Conservation (phyloP, 2,888 invertebrate species). For the Bellardia pandia region DNA sequence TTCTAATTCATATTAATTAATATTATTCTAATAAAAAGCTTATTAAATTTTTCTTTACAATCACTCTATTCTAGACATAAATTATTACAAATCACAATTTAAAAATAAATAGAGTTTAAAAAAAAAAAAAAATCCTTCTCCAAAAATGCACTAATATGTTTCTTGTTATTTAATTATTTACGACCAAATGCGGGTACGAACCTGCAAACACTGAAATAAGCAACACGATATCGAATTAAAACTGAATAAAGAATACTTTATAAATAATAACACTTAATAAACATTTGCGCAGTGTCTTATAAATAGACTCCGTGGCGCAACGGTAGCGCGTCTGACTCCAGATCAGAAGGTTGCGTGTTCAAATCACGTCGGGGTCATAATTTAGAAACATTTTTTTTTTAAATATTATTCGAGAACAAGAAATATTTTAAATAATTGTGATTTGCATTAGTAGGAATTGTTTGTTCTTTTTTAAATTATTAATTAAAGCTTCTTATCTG, state of each 20-base stretch:
- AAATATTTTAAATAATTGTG: too few relatives aligned
- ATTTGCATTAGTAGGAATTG: too few relatives aligned
- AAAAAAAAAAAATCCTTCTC: neutral
- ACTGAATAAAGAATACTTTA: neutral
- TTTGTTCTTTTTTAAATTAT: neutral
- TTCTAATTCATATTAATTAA: neutral
- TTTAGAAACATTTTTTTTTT: neutral
- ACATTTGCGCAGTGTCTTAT: neutral
- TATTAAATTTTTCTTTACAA: too few relatives aligned
- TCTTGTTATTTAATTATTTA: neutral
- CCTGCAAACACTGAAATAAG: neutral
- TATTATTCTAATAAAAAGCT: neutral
- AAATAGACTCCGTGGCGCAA: conserved; percentile 79
- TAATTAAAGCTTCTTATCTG: too few relatives aligned
- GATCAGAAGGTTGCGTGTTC: conserved; percentile 81
- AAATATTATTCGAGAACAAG: too few relatives aligned
- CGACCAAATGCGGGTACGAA: neutral
- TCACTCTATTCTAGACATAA: neutral
- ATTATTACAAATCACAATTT: too few relatives aligned
- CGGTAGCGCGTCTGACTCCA: conserved; percentile 80
- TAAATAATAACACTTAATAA: neutral
- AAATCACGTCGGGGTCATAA: conserved; percentile 80
- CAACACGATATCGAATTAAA: neutral
- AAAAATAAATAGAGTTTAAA: neutral
- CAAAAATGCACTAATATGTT: neutral